These are phyloP conservation scores for Drosophila persimilis DNA, from an alignment of 1,140 invertebrate species.

Conservation along the genomic window DNA sequence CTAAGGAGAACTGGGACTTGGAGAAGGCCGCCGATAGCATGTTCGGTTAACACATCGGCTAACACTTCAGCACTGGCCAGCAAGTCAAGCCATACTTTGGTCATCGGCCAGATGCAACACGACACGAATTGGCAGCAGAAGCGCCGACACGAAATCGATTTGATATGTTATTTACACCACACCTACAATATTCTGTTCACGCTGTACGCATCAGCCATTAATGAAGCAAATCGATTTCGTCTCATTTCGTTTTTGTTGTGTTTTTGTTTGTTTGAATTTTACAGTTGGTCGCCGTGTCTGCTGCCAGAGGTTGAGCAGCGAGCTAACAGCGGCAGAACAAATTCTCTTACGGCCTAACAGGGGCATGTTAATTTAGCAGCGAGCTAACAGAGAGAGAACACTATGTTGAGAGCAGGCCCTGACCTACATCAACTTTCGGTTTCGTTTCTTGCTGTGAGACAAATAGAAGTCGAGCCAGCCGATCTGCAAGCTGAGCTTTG, in stretches of 20 bases:
- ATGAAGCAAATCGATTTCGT: neutral
- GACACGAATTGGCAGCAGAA: too few relatives aligned
- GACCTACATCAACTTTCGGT: too few relatives aligned
- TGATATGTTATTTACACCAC: neutral
- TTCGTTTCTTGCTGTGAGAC: too few relatives aligned
- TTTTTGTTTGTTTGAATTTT: neutral
- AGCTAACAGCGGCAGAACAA: too few relatives aligned
- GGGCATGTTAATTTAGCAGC: too few relatives aligned
- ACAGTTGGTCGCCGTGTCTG: conserved; percentile 30
- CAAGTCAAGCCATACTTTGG: neutral
- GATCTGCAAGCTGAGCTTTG: too few relatives aligned
- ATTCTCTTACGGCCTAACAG: too few relatives aligned
- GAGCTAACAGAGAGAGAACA: too few relatives aligned
- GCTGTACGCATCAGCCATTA: neutral
- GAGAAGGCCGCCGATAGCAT: conserved; percentile 93
- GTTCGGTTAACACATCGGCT: conserved; percentile 89
- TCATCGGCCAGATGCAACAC: too few relatives aligned
- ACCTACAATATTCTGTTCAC: neutral
- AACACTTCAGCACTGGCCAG: conserved; percentile 3
- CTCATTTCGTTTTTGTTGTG: neutral
- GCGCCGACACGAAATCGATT: too few relatives aligned
- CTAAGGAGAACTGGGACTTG: conserved; percentile 95
- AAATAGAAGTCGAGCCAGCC: too few relatives aligned
- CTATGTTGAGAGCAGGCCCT: too few relatives aligned
- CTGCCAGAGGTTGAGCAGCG: conserved; percentile 42